phyloP scores from a whole-genome alignment of 2,113 vertebrate genomes.

The Cinclus cinclus region DNA sequence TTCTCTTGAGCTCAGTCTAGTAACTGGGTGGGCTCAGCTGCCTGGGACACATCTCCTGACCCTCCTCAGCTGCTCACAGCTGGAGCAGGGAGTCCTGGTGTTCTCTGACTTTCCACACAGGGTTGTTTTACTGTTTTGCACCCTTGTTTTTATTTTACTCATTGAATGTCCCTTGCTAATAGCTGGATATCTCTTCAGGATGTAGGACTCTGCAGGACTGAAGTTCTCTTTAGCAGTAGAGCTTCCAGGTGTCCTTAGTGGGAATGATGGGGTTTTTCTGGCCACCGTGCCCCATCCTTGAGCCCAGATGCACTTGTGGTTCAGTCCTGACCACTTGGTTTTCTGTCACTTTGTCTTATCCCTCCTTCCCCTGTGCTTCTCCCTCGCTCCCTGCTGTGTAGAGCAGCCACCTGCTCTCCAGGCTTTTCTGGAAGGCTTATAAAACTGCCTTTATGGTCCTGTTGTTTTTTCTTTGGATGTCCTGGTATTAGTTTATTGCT shows the following conservation, averaged over 20 bases:
- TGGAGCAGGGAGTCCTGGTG: not conserved
- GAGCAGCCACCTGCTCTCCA: not conserved
- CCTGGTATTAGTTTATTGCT: not conserved
- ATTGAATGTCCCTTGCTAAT: not conserved
- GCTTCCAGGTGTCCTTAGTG: not conserved
- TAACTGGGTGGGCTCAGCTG: not conserved
- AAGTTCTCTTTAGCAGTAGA: not conserved
- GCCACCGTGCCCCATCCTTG: not conserved
- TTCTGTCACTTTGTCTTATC: not conserved
- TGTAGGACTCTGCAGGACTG: not conserved
- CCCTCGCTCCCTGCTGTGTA: not conserved
- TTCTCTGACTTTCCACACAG: not conserved
- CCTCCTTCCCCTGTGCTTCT: not conserved
- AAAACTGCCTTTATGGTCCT: not conserved
- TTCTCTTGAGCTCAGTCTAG: not conserved
- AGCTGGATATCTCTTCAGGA: not conserved
- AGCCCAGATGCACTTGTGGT: not conserved
- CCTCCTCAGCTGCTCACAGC: not conserved
- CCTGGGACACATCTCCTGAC: fast-evolving
- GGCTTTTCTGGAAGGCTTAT: not conserved
- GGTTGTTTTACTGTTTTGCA: not conserved
- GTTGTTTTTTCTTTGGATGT: not conserved
- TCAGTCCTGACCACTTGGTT: not conserved
- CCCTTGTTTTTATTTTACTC: not conserved
- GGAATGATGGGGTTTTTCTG: not conserved